A percentile compares a stretch with the other conserved stretches of the same genome.
phyloP scores from a whole-genome alignment of 2,888 invertebrate genomes.

The Drosophila imparisetae region DNA sequence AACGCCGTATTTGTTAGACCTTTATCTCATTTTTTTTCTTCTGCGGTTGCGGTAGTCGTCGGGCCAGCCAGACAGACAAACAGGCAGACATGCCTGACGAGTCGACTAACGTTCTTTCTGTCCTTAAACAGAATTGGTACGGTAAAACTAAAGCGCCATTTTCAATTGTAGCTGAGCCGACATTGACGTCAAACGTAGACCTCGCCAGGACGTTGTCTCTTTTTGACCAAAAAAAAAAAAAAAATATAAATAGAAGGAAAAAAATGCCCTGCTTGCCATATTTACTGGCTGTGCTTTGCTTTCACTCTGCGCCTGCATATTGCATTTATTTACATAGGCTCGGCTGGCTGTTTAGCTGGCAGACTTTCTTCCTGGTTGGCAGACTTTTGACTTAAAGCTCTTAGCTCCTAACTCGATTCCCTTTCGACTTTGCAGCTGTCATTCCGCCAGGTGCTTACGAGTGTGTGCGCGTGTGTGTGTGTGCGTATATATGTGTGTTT shows the following conservation, averaged over 20 bases:
- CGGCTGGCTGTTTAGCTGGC: slow-evolving; percentile 22
- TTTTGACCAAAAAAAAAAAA: slow-evolving; percentile 48
- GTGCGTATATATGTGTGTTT: slow-evolving; percentile 9
- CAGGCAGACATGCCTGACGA: slow-evolving; percentile 4
- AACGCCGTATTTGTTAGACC: slow-evolving; percentile 59
- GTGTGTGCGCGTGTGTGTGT: slow-evolving; percentile 10
- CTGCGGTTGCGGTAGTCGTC: slow-evolving; percentile 69
- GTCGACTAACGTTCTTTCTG: slow-evolving; percentile 56
- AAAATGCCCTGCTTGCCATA: slow-evolving; percentile 47
- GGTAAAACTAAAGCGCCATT: slow-evolving; percentile 69
- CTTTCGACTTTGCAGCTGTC: slow-evolving; percentile 63
- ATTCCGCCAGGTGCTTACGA: slow-evolving; percentile 53
- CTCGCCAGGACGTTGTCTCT: slow-evolving; percentile 36
- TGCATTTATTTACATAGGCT: slow-evolving; percentile 78
- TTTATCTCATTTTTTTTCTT: slow-evolving; percentile 12
- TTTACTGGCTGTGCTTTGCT: slow-evolving; percentile 48
- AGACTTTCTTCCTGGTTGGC: slow-evolving; percentile 28
- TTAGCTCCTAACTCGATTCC: slow-evolving; percentile 72
- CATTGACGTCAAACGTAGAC: slow-evolving; percentile 40
- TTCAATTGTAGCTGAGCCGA: slow-evolving; percentile 60
- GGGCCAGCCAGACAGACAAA: slow-evolving; percentile 36
- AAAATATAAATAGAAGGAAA: slow-evolving; percentile 10
- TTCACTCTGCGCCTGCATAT: slow-evolving; percentile 64
- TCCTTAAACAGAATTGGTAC: slow-evolving; percentile 70
- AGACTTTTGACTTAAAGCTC: slow-evolving; percentile 78